Base-by-base conservation (phyloP, 2,797 vertebrate genomes). In the Sebastes hopkinsi region DNA sequence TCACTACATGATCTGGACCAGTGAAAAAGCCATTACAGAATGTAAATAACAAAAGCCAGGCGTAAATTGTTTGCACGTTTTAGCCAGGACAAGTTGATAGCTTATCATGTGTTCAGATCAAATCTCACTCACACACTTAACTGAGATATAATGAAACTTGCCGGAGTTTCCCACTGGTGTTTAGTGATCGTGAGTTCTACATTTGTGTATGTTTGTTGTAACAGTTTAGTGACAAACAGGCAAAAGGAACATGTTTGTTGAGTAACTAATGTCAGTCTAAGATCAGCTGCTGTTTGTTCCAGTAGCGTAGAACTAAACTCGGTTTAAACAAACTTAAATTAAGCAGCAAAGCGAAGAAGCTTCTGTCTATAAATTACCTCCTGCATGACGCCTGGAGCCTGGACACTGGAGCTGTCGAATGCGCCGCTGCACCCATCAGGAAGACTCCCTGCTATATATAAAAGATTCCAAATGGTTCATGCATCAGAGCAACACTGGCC, bases 391-490 rank as follows among this genome's bases (percentile, higher is more conserved):
- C 46, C 71, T 84, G 23, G 81, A 83, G 52, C 79, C 71, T 12
- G 67, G 86, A 86, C 79, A 85, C 77, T 88, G 62, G 85, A 91
- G 81, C 89, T 91, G 87, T 90, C 36, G 14, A 88, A 85, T 72
- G 86, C 75, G 30, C 87, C 27, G 80, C 85, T 86, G 87, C 87
- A 73, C 77, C 88, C 84, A 76, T 82, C 16, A 59, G 77, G 83
- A 88, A 75, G 75, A 80, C 75, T 86, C 80, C 13, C 59, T 66
- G 87, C 89, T 91, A 91, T 91, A 92, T 94, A 92, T 94, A 94
- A 88, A 90, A 88, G 85, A 85, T 86, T 88, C 84, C 71, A 87
- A 86, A 88, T 67, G 60, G 87, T 80, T 88, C 82, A 83, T 87
- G 80, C 87, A 85, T 87, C 88, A 75, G 77, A 81, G 83, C 75